Evolutionary conservation across 2,113 vertebrate species (phyloP).

Genomic region (Corythornis cristatus): DNA sequence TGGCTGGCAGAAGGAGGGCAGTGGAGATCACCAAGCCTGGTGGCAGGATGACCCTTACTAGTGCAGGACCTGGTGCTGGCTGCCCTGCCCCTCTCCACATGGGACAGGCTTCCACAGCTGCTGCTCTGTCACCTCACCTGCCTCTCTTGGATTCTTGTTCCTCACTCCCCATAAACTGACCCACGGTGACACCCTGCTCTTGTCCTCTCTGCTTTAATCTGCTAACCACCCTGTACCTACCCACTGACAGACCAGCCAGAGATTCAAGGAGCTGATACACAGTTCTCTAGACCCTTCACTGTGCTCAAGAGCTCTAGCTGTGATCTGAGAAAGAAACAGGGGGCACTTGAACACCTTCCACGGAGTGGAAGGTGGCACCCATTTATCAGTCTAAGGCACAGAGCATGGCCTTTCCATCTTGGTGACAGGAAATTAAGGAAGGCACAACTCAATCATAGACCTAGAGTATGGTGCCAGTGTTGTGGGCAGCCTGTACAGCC

Average conservation of each 20-base stretch:
- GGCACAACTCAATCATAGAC: background rate
- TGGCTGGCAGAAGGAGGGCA: background rate
- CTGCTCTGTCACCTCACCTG: background rate
- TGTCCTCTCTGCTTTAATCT: background rate
- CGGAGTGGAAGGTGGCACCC: rapidly evolving
- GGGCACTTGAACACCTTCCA: background rate
- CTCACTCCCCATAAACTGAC: background rate
- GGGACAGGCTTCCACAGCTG: background rate
- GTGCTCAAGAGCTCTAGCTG: background rate
- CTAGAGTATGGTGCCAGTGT: background rate
- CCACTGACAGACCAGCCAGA: background rate
- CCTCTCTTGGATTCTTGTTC: background rate
- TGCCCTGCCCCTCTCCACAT: background rate
- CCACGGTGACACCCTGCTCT: background rate
- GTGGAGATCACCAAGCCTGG: background rate
- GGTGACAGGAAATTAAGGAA: background rate
- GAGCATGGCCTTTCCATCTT: background rate
- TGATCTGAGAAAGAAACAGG: background rate
- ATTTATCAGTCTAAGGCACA: background rate
- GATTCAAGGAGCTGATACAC: background rate
- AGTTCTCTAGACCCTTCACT: background rate
- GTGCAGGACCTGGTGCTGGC: background rate
- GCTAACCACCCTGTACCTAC: background rate
- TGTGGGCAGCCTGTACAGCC: rapidly evolving
- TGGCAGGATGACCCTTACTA: background rate